Percentiles rank a stretch among this genome's conserved stretches.
phyloP scores from a whole-genome alignment of 2,797 vertebrate species.

The Enteromius treurensis region DNA sequence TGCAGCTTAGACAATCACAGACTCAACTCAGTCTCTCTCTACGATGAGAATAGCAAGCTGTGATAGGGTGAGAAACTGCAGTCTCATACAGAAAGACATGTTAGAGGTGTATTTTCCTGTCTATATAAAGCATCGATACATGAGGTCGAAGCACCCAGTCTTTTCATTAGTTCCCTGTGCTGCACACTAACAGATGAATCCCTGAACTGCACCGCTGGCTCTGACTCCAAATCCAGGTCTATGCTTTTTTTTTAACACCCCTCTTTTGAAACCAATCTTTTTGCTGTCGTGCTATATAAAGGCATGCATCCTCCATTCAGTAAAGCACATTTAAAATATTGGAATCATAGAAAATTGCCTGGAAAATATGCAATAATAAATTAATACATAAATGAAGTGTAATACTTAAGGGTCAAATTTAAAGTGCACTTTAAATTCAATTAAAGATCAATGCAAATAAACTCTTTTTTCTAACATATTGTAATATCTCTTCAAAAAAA shows the following conservation, averaged over 20 bases:
- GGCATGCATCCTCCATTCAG: not conserved
- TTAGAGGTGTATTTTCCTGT: conserved; percentile 1
- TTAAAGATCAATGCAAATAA: not conserved
- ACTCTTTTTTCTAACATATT: not conserved
- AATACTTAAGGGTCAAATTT: not conserved
- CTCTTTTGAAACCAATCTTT: not conserved
- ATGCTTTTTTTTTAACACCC: not conserved
- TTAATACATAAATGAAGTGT: not conserved
- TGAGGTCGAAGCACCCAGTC: conserved; percentile 4
- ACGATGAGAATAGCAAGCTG: conserved; percentile 28
- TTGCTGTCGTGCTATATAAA: not conserved
- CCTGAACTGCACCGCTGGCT: not conserved
- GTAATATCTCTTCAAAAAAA: too few relatives aligned
- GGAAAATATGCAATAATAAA: not conserved
- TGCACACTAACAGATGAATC: conserved; percentile 23
- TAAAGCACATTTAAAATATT: not conserved
- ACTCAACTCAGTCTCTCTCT: not conserved
- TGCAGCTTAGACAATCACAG: conserved; percentile 4
- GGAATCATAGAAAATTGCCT: not conserved
- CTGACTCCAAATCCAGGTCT: not conserved
- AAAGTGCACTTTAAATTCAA: not conserved
- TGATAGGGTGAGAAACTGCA: conserved; percentile 10
- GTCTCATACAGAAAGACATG: not conserved
- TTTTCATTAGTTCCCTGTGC: not conserved
- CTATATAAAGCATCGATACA: conserved; percentile 19